Evolutionary conservation across 2,797 vertebrate species (phyloP), one percentile per base, ranked within the genome.

Genomic region (Tiaroga cobitis): DNA sequence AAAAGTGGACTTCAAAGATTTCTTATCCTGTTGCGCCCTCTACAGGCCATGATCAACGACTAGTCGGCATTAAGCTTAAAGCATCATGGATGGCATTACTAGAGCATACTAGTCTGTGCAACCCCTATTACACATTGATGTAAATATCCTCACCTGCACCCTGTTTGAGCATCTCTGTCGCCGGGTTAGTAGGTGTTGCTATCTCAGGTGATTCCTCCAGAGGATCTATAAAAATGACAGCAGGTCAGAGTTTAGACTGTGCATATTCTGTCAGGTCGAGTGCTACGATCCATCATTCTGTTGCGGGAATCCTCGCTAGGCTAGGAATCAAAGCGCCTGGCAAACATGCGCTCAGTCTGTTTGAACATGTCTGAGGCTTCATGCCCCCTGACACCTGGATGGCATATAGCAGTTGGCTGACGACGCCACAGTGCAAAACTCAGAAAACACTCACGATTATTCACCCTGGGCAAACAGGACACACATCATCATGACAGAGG

Each of bases 101-200:
- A 49, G 16, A 49, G 46, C 46, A 18, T 6, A 6, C 46, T 49
- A 49, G 16, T 49, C 46, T 18, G 15, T 2, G 16, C 46, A 49
- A 49, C 46, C 15, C 46, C 46, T 49, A 49, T 49, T 0, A 54
- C 5, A 54, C 18, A 54, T 8, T 54, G 8, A 21, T 54, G 26
- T 34, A 10, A 54, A 26, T 49, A 26, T 41, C 49, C 85, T 95
- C 94, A 98, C 98, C 98, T 91, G 98, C 98, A 87, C 98, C 98
- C 94, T 99, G 98, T 92, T 98, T 99, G 91, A 99, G 95, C 68
- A 97, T 94, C 59, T 98, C 97, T 0, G 93, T 90, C 59, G 97
- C 93, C 0, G 96, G 96, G 86, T 95, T 98, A 56, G 95, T 91
- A 11, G 96, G 87, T 0, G 94, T 91, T 0, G 93, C 70, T 0